Base-by-base conservation (phyloP, 2,888 invertebrate genomes). In the Nipponacmea schrenckii region DNA sequence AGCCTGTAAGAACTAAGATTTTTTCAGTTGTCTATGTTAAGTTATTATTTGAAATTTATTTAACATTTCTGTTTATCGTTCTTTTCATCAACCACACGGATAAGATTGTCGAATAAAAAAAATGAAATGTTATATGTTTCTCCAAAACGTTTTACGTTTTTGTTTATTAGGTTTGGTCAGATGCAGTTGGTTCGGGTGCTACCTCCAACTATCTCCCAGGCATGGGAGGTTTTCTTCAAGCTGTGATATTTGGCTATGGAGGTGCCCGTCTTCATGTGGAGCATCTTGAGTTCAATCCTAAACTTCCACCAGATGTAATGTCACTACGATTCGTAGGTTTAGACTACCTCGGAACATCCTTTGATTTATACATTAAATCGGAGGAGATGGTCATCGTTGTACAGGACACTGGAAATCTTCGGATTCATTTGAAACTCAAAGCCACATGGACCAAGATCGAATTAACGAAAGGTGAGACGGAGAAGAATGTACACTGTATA, bases 141-240 rank as follows among this genome's bases (percentile, higher is more conserved):
- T n/a, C n/a, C n/a, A n/a, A n/a, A n/a, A n/a, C n/a, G n/a, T n/a
- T n/a, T n/a, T n/a, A n/a, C n/a, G n/a, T n/a, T n/a, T n/a, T n/a
- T n/a, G n/a, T n/a, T n/a, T n/a, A n/a, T n/a, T n/a, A n/a, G n/a
- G n/a, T n/a, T n/a, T n/a, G n/a, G n/a, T n/a, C n/a, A n/a, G n/a
- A n/a, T n/a, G n/a, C n/a, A n/a, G n/a, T n/a, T n/a, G n/a, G n/a
- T n/a, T n/a, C n/a, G n/a, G n/a, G n/a, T n/a, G n/a, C n/a, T n/a
- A n/a, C n/a, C n/a, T n/a, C n/a, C n/a, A n/a, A 84, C 12, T 88
- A 89, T 74, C 88, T 87, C 76, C 87, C 88, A 15, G 89, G 87
- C 24, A 85, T 85, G 84, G 89, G 88, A 5, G 87, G 88, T 62
- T 88, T 88, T 69, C 80, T 89, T 3, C 89, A 89, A 76, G 76